Conservation (phyloP, 1,140 invertebrate species). For the Lucilia cuprina region DNA sequence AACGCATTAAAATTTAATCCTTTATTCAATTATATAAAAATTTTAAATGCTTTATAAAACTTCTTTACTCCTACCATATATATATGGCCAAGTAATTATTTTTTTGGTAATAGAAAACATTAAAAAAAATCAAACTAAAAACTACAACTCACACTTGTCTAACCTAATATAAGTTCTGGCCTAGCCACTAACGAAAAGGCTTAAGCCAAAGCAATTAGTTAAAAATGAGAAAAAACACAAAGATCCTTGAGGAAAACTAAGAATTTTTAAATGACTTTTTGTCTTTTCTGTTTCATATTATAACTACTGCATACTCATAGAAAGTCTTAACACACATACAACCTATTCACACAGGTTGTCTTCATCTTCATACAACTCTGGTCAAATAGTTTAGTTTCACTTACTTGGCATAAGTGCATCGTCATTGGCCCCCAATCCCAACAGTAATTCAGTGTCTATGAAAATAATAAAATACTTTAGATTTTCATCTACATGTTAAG, state of each 20-base stretch:
- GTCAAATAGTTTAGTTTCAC: neutral
- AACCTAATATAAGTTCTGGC: neutral
- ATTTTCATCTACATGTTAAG: neutral
- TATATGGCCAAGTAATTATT: conserved; percentile 29
- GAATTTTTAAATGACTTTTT: conserved; percentile 21
- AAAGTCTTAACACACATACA: neutral
- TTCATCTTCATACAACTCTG: neutral
- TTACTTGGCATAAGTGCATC: neutral
- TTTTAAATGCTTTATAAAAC: neutral
- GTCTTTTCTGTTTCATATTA: neutral
- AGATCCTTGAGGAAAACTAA: conserved; percentile 28
- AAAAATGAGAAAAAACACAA: neutral
- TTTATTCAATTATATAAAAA: conserved; percentile 6
- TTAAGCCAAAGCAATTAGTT: conserved; percentile 29
- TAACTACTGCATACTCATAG: neutral
- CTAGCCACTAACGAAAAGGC: conserved; percentile 20
- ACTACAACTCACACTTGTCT: too few relatives aligned
- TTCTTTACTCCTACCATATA: neutral
- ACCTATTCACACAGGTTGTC: neutral
- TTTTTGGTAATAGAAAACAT: neutral
- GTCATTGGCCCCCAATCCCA: neutral
- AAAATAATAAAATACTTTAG: neutral
- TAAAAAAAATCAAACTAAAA: neutral
- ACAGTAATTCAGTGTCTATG: neutral
- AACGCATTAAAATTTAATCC: neutral